Base-by-base conservation (phyloP, 2,113 vertebrate species). In the Mormyrus lacerda region DNA sequence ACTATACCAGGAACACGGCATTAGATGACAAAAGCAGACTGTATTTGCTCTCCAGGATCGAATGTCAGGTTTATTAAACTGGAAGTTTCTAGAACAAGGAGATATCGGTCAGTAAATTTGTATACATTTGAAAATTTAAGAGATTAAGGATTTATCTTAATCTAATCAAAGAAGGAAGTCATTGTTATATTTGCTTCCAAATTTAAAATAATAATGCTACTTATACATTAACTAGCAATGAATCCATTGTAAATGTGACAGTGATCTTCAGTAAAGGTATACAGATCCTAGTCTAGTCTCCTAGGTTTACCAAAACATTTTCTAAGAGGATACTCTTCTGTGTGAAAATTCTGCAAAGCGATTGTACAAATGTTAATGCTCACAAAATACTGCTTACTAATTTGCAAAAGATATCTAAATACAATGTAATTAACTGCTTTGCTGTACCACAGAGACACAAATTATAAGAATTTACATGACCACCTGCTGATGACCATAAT, bases 121-220 rank as follows among this genome's bases (percentile, higher is more conserved):
- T 87, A 90, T 90, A 85, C 8, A 88, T n/a, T 44, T 88, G 76
- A 88, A 58, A 42, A 19, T 42, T 21, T 44, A 13, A 42, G 76
- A 61, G 86, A 83, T 90, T 83, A 39, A 19, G 15, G 27, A 15
- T 11, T 15, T n/a, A 51, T 39, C 84, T 65, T 73, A 44, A 42
- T 24, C 9, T 53, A 45, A 89, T 55, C 48, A 58, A 53, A 89
- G 85, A 58, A 24, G 35, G 24, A 89, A 84, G 88, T 65, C 45
- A 11, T 73, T 27, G 31, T 45, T 69, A 21, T 17, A 31, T 65
- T 31, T 69, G 61, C 13, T 69, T 69, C 9, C 10, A 69, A 79
- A 21, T 24, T 19, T 51, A 17, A 35, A 10, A 27, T 79, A 3
- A 50, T 79, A 50, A 24, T 0, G 27, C 13, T 79, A 65, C 44